Percentiles rank a stretch among this genome's conserved stretches.
phyloP scores from a whole-genome alignment of 2,113 vertebrate genomes.

The Heterocephalus glaber region DNA sequence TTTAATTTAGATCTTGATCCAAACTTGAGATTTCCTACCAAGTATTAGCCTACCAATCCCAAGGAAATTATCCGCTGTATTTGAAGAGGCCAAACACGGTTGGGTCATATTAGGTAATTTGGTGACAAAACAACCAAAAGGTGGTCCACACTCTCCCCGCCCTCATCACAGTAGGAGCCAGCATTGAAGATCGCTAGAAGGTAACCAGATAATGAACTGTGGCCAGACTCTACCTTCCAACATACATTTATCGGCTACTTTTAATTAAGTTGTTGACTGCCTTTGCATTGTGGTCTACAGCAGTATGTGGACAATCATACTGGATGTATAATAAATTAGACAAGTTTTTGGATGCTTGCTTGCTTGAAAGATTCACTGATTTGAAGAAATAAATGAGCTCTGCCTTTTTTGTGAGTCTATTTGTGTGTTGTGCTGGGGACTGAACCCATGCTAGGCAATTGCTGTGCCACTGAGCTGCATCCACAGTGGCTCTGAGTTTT shows the following conservation, averaged over 20 bases:
- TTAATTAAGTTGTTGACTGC: constrained; percentile 20
- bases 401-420: neutral
- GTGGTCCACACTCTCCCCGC: neutral
- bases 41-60: neutral
- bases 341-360: neutral
- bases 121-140: neutral
- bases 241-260: neutral
- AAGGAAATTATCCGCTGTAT: neutral
- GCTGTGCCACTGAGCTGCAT: neutral
- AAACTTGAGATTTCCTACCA: neutral
- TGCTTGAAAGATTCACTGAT: neutral
- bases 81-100: neutral
- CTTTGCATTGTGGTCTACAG: neutral
- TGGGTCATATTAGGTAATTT: neutral
- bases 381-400: constrained; percentile 30
- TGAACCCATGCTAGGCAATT: neutral
- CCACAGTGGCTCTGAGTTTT: neutral
- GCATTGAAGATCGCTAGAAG: neutral
- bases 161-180: neutral
- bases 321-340: neutral
- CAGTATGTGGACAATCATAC: neutral
- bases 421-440: neutral
- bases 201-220: neutral
- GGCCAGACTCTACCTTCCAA: neutral
- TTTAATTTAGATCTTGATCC: neutral